phyloP scores from a whole-genome alignment of 2,113 vertebrate genomes.

The Myrmophylax atrothorax region DNA sequence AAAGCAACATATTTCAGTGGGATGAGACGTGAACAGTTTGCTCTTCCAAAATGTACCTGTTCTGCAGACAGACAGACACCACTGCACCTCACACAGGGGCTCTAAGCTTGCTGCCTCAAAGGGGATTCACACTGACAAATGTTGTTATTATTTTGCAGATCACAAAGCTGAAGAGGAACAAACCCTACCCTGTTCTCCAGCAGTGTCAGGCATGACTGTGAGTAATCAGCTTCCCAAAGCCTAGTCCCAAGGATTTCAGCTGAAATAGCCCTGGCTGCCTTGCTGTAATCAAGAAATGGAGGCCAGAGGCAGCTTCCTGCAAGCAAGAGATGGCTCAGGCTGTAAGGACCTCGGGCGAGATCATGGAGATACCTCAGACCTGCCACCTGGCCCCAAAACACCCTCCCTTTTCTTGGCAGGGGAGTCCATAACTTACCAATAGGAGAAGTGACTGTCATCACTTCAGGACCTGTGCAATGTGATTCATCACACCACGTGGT shows the following conservation, averaged over 20 bases:
- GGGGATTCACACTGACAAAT: background rate
- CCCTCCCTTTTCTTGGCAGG: background rate
- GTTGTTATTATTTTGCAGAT: background rate
- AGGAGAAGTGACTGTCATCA: background rate
- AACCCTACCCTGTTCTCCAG: background rate
- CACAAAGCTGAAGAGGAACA: background rate
- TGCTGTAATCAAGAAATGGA: background rate
- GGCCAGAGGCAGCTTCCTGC: background rate
- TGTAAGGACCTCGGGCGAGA: background rate
- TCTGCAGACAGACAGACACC: background rate
- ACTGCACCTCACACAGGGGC: background rate
- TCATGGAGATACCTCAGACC: background rate
- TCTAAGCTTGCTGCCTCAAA: background rate
- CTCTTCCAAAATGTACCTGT: background rate
- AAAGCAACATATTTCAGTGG: fast-evolving
- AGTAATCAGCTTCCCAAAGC: background rate
- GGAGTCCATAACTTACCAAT: background rate
- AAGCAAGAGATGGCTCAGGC: background rate
- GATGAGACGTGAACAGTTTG: background rate
- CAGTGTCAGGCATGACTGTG: background rate
- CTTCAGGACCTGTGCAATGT: background rate
- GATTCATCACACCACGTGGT: background rate
- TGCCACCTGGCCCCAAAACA: background rate
- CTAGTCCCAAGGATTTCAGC: background rate
- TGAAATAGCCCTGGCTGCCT: background rate